A percentile compares a stretch with the other conserved stretches of the same genome.
These are phyloP conservation scores for Hyla sarda DNA, from an alignment of 2,113 vertebrate species.

Conservation along the genomic window DNA sequence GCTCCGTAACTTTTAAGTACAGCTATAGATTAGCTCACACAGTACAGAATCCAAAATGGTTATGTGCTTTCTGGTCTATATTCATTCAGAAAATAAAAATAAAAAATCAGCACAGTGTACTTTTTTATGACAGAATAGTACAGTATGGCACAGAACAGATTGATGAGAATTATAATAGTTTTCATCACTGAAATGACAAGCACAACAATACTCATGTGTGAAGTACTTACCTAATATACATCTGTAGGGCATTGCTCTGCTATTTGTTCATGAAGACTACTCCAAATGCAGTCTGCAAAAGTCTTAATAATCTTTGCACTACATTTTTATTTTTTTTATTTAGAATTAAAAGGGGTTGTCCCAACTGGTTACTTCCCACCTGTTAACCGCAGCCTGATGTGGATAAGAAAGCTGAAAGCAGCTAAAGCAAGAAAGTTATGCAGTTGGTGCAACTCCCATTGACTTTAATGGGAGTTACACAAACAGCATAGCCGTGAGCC, in stretches of 20 bases:
- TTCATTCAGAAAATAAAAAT: no score
- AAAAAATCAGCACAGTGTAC: not conserved
- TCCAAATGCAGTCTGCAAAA: not conserved
- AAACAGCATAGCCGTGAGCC: no score
- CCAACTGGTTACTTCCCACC: no score
- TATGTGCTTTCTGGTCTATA: not conserved
- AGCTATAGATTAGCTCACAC: not conserved
- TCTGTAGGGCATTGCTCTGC: not conserved
- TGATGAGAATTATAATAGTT: not conserved
- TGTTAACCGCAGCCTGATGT: no score
- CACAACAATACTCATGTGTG: slow-evolving; percentile 5
- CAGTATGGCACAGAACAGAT: not conserved
- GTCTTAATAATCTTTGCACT: not conserved
- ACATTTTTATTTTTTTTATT: not conserved
- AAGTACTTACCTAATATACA: not conserved
- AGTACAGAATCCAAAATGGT: not conserved
- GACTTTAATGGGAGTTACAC: no score
- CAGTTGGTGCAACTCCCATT: no score
- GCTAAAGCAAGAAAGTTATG: no score
- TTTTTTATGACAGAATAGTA: no score
- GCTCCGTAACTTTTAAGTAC: not conserved
- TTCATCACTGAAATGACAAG: slow-evolving; percentile 1
- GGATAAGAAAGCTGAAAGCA: no score
- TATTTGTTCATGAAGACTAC: not conserved
- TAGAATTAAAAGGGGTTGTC: no score